Evolutionary conservation across 2,113 vertebrate genomes (phyloP).

Genomic region (Ammodytes marinus): DNA sequence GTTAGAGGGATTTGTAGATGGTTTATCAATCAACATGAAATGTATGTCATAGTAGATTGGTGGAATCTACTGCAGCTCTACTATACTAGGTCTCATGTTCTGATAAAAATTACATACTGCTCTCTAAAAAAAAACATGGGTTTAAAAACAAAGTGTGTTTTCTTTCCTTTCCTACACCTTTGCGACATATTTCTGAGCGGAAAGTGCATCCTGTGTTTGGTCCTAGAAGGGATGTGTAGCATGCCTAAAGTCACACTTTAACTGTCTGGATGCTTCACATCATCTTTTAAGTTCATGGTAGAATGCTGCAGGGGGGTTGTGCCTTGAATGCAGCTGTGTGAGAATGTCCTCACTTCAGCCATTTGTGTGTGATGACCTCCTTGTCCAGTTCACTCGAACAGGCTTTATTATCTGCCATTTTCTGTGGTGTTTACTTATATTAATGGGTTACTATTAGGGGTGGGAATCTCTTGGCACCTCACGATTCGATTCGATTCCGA

Average conservation of each 20-base stretch:
- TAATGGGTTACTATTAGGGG: constrained; percentile 45
- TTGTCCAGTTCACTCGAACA: constrained; percentile 65
- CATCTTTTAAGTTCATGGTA: constrained; percentile 23
- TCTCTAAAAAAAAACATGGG: too few relatives aligned
- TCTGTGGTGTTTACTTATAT: constrained; percentile 41
- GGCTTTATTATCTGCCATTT: constrained; percentile 53
- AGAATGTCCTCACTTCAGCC: constrained; percentile 59
- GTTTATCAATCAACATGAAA: background rate
- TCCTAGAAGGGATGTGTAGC: constrained; percentile 6
- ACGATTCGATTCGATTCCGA: too few relatives aligned
- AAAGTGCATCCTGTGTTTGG: background rate
- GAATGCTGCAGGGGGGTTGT: constrained; percentile 29
- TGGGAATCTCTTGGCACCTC: too few relatives aligned
- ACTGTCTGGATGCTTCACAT: constrained; percentile 31
- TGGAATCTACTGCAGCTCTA: background rate
- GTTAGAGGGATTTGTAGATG: background rate
- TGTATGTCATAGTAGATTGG: background rate
- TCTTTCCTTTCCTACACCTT: background rate
- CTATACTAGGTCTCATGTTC: background rate
- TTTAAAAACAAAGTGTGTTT: background rate
- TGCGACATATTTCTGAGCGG: background rate
- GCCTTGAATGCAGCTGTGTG: constrained; percentile 13
- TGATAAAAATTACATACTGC: background rate
- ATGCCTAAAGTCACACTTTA: constrained; percentile 34
- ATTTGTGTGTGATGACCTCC: constrained; percentile 66